These are phyloP conservation scores for Xiphias gladius DNA, from an alignment of 2,113 vertebrate genomes.

Conservation along the genomic window DNA sequence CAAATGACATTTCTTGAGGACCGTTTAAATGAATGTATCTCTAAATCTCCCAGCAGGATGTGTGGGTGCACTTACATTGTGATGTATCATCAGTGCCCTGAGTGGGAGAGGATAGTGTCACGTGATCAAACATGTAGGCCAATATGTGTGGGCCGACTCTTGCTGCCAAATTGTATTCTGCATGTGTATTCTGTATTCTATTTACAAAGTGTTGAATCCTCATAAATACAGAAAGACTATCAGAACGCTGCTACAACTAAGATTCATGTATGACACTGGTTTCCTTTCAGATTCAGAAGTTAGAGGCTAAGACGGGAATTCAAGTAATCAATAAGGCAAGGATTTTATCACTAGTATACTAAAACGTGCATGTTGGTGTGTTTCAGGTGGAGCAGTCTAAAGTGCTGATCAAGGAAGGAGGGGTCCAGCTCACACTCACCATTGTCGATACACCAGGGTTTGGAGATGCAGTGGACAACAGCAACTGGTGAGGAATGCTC, in stretches of 20 bases:
- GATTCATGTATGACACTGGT: neutral
- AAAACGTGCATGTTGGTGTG: slow-evolving; percentile 3
- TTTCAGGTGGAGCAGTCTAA: slow-evolving; percentile 87
- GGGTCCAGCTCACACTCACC: slow-evolving; percentile 87
- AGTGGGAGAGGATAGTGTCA: slow-evolving; percentile 41
- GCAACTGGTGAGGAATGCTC: slow-evolving; percentile 82
- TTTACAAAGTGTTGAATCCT: neutral
- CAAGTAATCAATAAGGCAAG: neutral
- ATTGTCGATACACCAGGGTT: slow-evolving; percentile 88
- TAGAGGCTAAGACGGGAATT: neutral
- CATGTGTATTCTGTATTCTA: too few relatives aligned
- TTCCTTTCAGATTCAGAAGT: neutral
- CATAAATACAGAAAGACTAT: neutral
- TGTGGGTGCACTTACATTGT: slow-evolving; percentile 43
- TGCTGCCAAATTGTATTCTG: neutral
- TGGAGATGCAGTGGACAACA: slow-evolving; percentile 88
- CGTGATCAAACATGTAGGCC: neutral
- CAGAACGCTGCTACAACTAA: neutral
- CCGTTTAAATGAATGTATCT: neutral
- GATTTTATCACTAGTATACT: neutral
- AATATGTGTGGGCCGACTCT: slow-evolving; percentile 18
- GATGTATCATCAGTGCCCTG: slow-evolving; percentile 17
- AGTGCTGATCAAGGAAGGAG: slow-evolving; percentile 87
- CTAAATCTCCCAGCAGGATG: slow-evolving; percentile 15
- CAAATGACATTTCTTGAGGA: too few relatives aligned